Percentiles rank a stretch among this genome's conserved stretches.
phyloP scores from a whole-genome alignment of 2,113 vertebrate species.

The Corvus moneduloides region DNA sequence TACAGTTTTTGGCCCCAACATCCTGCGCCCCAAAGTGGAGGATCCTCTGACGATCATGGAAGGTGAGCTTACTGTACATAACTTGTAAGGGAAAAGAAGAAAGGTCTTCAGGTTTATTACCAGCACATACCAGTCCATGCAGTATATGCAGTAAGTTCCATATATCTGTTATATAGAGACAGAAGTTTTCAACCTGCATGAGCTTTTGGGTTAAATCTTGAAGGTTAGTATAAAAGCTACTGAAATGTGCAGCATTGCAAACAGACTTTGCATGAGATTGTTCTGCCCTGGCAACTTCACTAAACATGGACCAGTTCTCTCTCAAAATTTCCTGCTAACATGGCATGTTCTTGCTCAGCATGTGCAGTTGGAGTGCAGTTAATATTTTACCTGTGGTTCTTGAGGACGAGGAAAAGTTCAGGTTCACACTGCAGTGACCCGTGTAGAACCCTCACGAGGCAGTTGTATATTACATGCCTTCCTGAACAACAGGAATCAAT shows the following conservation, averaged over 20 bases:
- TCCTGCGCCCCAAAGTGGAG: slow-evolving; percentile 92
- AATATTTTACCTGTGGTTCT: neutral
- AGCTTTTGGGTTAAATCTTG: neutral
- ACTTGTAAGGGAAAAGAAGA: neutral
- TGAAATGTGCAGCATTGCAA: neutral
- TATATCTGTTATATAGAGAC: neutral
- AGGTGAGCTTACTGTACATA: slow-evolving; percentile 73
- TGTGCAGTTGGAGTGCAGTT: neutral
- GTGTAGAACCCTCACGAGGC: neutral
- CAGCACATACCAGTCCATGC: neutral
- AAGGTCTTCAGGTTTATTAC: neutral
- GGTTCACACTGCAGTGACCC: neutral
- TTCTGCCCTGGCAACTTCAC: neutral
- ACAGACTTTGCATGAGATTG: neutral
- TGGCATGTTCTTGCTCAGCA: neutral
- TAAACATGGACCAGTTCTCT: neutral
- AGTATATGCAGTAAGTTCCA: neutral
- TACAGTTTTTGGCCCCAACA: slow-evolving; percentile 96
- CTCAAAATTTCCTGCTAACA: neutral
- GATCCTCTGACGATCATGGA: slow-evolving; percentile 98
- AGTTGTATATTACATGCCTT: neutral
- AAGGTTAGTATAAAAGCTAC: neutral
- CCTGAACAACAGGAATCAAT: neutral
- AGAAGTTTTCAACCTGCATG: neutral
- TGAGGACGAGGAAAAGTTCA: neutral